Evolutionary conservation across 2,113 vertebrate species (phyloP).

Genomic region (Channa maculata): DNA sequence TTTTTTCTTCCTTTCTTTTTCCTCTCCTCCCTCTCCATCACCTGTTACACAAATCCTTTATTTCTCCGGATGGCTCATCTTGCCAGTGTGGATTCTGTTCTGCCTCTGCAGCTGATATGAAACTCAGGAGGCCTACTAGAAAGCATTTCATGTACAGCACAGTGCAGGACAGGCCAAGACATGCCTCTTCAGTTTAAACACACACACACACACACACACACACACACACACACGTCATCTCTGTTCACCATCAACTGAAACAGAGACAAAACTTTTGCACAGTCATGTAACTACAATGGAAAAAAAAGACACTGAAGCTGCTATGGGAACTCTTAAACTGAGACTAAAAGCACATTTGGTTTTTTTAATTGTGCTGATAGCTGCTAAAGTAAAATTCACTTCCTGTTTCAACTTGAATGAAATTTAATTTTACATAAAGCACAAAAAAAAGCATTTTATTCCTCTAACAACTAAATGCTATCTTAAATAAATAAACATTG

Average conservation of each 20-base stretch:
- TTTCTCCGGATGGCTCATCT: conserved; percentile 17
- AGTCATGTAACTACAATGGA: neutral
- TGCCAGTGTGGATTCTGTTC: conserved; percentile 16
- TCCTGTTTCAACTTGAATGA: no score
- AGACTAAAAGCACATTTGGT: neutral
- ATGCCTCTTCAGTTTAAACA: conserved; percentile 31
- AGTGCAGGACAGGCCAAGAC: conserved; percentile 8
- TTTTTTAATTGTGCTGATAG: no score
- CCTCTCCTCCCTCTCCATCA: conserved; percentile 32
- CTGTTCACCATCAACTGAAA: conserved; percentile 30
- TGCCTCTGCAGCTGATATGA: conserved; percentile 18
- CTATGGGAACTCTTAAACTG: neutral
- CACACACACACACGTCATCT: conserved; percentile 12
- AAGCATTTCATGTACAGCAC: conserved; percentile 6
- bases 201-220: conserved; percentile 20
- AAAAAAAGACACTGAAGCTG: no score
- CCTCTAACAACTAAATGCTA: no score
- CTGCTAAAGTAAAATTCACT: no score
- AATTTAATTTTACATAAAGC: no score
- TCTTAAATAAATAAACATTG: no score
- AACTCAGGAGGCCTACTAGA: conserved; percentile 19
- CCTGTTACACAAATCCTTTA: conserved; percentile 50
- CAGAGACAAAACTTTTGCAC: neutral
- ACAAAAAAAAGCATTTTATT: no score
- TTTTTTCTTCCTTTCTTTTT: neutral